Evolutionary conservation across 2,797 vertebrate species (phyloP).

Genomic region (Podarcis siculus): DNA sequence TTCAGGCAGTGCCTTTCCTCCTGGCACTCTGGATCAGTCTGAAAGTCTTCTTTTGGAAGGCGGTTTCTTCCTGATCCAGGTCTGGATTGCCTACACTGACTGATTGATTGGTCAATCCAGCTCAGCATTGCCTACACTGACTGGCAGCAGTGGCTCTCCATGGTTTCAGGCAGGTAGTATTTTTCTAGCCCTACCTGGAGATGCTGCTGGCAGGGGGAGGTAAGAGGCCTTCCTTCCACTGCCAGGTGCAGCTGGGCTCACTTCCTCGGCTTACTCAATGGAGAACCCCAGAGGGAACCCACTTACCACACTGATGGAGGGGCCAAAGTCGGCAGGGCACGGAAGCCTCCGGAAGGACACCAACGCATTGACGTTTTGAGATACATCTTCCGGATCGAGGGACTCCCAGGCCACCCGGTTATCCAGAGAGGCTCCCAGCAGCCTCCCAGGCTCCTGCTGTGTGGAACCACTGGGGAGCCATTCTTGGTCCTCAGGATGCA

Average conservation of each 20-base stretch:
- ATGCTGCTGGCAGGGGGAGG: too few relatives aligned
- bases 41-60: too few relatives aligned
- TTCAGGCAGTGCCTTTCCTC: neutral
- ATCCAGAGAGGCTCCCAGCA: slow-evolving; percentile 43
- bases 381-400: slow-evolving; percentile 88
- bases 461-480: slow-evolving; percentile 41
- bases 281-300: neutral
- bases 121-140: too few relatives aligned
- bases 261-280: neutral
- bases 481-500: slow-evolving; percentile 86
- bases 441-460: slow-evolving; percentile 54
- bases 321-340: slow-evolving; percentile 66
- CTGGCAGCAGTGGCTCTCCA: too few relatives aligned
- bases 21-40: neutral
- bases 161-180: too few relatives aligned
- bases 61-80: too few relatives aligned
- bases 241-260: neutral
- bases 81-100: too few relatives aligned
- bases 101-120: too few relatives aligned
- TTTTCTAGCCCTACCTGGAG: too few relatives aligned
- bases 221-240: too few relatives aligned
- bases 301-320: slow-evolving; percentile 77
- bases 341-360: slow-evolving; percentile 93
- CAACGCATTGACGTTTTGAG: slow-evolving; percentile 90
- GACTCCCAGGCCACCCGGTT: slow-evolving; percentile 71